A percentile compares a stretch with the other conserved stretches of the same genome.
phyloP scores from a whole-genome alignment of 2,797 vertebrate genomes.

The Neosilurus mollespiculum region DNA sequence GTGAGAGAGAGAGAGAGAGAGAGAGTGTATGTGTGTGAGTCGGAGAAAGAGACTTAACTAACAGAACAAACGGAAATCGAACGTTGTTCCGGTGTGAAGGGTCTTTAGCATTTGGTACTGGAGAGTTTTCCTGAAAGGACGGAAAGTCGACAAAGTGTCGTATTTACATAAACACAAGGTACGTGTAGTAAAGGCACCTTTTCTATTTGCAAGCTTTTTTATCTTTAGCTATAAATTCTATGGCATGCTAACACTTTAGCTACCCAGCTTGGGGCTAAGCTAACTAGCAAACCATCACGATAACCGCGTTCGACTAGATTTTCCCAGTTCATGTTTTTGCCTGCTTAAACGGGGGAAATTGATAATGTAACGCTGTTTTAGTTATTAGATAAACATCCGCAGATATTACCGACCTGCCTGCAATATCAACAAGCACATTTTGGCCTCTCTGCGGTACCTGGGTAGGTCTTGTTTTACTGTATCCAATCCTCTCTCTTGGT shows the following conservation, averaged over 20 bases:
- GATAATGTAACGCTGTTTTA: neutral
- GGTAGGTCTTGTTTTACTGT: neutral
- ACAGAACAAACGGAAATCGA: neutral
- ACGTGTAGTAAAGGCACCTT: neutral
- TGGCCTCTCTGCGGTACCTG: neutral
- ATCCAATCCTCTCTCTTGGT: neutral
- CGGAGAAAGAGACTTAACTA: too few species aligned
- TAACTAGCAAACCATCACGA: neutral
- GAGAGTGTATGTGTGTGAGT: neutral
- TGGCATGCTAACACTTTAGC: neutral
- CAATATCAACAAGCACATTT: neutral
- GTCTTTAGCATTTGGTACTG: neutral
- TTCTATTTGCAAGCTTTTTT: neutral
- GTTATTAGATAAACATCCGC: neutral
- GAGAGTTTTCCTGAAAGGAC: neutral
- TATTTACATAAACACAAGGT: neutral
- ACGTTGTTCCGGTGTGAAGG: slow-evolving; percentile 9
- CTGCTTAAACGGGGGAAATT: neutral
- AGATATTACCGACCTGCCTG: neutral
- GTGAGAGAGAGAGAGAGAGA: too few species aligned
- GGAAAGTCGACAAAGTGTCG: neutral
- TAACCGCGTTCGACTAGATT: too few species aligned
- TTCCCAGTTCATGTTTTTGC: neutral
- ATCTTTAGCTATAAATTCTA: too few species aligned
- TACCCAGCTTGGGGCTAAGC: neutral